These are phyloP conservation scores for Dendroctonus ponderosae DNA, from an alignment of 1,140 invertebrate genomes.

Conservation along the genomic window DNA sequence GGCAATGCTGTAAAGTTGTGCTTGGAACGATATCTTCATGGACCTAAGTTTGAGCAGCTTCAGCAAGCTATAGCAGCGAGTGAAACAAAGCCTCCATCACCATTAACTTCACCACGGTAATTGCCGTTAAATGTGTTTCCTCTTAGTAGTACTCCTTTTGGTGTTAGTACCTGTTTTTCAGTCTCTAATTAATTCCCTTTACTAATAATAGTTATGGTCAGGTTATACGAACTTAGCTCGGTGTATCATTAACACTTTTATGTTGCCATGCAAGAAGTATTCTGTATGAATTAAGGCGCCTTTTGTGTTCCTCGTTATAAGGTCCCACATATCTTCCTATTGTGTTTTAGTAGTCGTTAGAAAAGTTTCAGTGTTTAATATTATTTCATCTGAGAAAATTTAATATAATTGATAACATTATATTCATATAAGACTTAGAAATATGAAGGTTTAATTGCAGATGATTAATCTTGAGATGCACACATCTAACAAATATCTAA, in stretches of 20 bases:
- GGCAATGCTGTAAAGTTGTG: conserved; percentile 83
- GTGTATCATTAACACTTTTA: conserved; percentile 31
- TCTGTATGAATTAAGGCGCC: neutral
- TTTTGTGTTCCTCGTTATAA: neutral
- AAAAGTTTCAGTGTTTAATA: no score
- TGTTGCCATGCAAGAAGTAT: conserved; percentile 37
- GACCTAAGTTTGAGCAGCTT: conserved; percentile 92
- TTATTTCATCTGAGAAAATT: no score
- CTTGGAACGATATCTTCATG: conserved; percentile 88
- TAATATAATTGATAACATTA: no score
- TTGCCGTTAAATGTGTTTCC: conserved; percentile 38
- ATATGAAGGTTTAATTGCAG: no score
- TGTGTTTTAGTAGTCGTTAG: neutral
- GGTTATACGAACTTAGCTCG: conserved; percentile 38
- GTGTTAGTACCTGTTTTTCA: conserved; percentile 33
- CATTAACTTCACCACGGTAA: conserved; percentile 55
- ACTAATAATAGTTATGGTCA: conserved; percentile 26
- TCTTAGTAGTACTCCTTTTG: conserved; percentile 38
- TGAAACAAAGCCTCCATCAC: conserved; percentile 66
- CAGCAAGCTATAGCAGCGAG: conserved; percentile 89
- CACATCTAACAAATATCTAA: no score
- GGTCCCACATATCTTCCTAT: neutral
- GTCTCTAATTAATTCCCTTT: conserved; percentile 33
- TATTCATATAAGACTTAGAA: no score
- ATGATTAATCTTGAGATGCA: no score